Conservation (phyloP, 2,797 vertebrate species). For the Etheostoma perlongum region DNA sequence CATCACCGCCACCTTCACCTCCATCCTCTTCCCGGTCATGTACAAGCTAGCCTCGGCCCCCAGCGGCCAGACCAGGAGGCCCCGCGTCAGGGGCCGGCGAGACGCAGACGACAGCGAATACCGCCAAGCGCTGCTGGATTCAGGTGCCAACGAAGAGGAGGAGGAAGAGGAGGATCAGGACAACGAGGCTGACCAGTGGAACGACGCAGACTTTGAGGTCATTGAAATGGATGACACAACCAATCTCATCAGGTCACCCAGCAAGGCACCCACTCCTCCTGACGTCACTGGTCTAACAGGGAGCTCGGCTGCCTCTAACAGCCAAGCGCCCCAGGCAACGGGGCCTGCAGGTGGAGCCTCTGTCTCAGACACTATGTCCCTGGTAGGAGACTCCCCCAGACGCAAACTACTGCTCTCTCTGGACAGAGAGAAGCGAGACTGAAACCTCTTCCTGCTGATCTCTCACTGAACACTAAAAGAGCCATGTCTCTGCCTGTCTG, state of each 20-base stretch:
- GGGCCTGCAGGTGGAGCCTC: constrained; percentile 25
- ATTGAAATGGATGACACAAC: constrained; percentile 90
- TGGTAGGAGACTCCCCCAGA: constrained; percentile 67
- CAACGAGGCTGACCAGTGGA: constrained; percentile 87
- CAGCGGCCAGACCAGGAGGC: constrained; percentile 42
- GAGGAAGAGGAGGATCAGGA: constrained; percentile 82
- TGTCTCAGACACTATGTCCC: constrained; percentile 22
- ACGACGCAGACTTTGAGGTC: constrained; percentile 91
- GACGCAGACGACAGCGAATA: constrained; percentile 84
- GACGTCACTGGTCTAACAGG: neutral
- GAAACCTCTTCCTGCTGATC: constrained; percentile 28
- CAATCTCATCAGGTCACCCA: constrained; percentile 73
- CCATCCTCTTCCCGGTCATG: constrained; percentile 91
- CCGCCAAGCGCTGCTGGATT: constrained; percentile 86
- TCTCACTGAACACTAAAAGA: constrained; percentile 10
- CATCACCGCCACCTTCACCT: constrained; percentile 81
- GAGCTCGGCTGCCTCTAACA: constrained; percentile 14
- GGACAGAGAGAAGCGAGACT: constrained; percentile 86
- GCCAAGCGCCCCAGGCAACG: neutral
- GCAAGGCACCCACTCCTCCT: constrained; percentile 41
- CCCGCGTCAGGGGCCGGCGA: constrained; percentile 7
- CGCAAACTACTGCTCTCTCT: constrained; percentile 66
- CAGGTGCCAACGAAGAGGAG: constrained; percentile 79
- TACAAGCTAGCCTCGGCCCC: constrained; percentile 88
- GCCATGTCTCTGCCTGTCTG: constrained; percentile 8